phyloP scores from a whole-genome alignment of 2,888 invertebrate genomes.

The Blastobasis adustella region DNA sequence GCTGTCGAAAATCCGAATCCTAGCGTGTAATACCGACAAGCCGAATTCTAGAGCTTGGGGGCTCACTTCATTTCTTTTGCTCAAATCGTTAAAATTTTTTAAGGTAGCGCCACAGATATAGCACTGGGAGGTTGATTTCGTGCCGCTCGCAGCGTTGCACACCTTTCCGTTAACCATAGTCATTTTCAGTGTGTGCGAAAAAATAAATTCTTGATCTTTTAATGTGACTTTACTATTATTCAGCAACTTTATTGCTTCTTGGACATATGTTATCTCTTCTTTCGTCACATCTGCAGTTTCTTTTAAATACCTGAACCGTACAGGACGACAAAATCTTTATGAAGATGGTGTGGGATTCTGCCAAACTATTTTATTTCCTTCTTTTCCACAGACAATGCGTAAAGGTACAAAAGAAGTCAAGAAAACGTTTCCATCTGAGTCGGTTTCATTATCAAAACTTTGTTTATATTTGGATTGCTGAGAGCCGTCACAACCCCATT shows the following conservation, averaged over 20 bases:
- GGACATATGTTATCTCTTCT: slow-evolving; percentile 19
- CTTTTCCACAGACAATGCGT: slow-evolving; percentile 10
- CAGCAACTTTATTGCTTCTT: background rate
- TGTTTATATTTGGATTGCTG: slow-evolving; percentile 16
- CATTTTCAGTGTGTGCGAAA: background rate
- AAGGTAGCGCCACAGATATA: slow-evolving; percentile 33
- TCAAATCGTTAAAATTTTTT: background rate
- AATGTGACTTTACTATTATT: background rate
- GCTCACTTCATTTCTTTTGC: slow-evolving; percentile 4
- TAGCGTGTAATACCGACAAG: slow-evolving; percentile 26
- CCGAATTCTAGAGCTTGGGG: slow-evolving; percentile 21
- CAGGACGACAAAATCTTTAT: slow-evolving; percentile 22
- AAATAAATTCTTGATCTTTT: background rate
- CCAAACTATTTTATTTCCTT: slow-evolving; percentile 20
- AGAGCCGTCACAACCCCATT: slow-evolving; percentile 20
- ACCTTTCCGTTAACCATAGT: background rate
- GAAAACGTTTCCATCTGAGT: slow-evolving; percentile 17
- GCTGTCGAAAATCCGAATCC: slow-evolving; percentile 15
- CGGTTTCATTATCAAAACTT: slow-evolving; percentile 10
- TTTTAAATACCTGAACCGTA: slow-evolving; percentile 18
- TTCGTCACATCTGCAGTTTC: slow-evolving; percentile 13
- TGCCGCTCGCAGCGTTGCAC: slow-evolving; percentile 20
- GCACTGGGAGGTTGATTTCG: slow-evolving; percentile 26
- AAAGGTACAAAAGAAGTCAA: slow-evolving; percentile 21
- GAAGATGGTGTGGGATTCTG: slow-evolving; percentile 22